Base-by-base conservation (phyloP, 2,113 vertebrate genomes). In the Gambusia affinis region DNA sequence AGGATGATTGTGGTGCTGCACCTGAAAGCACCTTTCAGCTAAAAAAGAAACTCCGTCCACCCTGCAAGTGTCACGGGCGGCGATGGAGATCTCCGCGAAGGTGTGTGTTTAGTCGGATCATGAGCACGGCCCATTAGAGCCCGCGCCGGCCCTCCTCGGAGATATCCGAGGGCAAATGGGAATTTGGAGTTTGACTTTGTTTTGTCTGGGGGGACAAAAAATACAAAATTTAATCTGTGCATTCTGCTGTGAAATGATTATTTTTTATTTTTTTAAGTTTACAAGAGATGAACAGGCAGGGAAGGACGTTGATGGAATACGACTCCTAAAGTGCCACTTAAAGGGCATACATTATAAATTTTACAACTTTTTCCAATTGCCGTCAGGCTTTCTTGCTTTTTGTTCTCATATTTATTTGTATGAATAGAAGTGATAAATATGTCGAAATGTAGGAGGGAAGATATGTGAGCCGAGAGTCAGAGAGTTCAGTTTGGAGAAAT, bases 1-100 rank as follows among this genome's bases (percentile, higher is more conserved):
- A 90, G 61, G 82, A 90, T 88, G 86, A 91, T 91, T 92, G 84
- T 64, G n/a, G 80, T 66, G 84, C 68, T 4, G 63, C 8, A 60
- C 70, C 75, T 90, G 82, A 88, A 88, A 88, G 81, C 78, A 81
- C 82, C 79, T 87, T 85, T 88, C 65, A 79, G 67, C 51, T 61
- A 37, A 82, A 78, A 57, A 66, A 73, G 42, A 83, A 79, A 72
- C 75, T 68, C 83, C 68, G 78, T 66, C 83, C 86, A 27, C 30
- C 75, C 28, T 30, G 57, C 64, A 69, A 75, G 84, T 82, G 83
- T 79, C 74, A 76, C 30, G 0, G 63, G 51, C 29, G 2, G 44
- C 74, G 87, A 78, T 76, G 70, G 68, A 70, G 77, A 85, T 54
- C 51, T 78, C 66, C 35, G 64, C 60, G 67, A 79, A 79, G 83